Percentiles rank a stretch among this genome's conserved stretches.
Evolutionary conservation across 2,113 vertebrate genomes (phyloP).

Genomic region (Mastomys coucha): DNA sequence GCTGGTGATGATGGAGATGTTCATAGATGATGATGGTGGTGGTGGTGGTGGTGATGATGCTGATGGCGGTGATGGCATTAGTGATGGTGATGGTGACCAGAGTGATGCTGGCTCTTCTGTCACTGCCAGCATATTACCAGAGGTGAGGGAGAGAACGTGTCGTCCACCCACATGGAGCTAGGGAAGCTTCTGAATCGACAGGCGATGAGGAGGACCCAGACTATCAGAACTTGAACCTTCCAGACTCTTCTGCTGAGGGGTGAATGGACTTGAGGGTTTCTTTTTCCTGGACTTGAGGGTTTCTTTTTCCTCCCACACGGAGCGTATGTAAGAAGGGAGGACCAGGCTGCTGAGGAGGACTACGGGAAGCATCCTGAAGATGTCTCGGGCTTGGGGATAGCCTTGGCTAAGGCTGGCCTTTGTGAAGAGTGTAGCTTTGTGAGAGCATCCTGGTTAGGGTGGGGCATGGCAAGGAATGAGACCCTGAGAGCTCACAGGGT

Average conservation of each 20-base stretch:
- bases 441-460: too few relatives aligned
- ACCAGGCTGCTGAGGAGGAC: not conserved
- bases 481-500: not conserved
- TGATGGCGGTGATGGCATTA: not conserved
- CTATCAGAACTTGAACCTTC: too few relatives aligned
- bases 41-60: accelerated
- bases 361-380: not conserved
- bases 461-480: not conserved
- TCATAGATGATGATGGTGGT: not conserved
- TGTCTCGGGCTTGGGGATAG: not conserved
- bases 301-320: not conserved
- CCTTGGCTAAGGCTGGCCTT: not conserved
- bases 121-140: not conserved
- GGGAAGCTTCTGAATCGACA: not conserved
- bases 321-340: not conserved
- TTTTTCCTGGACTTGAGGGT: not conserved
- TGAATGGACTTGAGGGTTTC: not conserved
- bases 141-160: not conserved
- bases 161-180: not conserved
- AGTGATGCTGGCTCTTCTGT: not conserved
- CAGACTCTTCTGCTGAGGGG: not conserved
- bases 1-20: not conserved
- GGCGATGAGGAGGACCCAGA: not conserved
- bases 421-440: not conserved
- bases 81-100: not conserved